Evolutionary conservation across 2,888 invertebrate genomes (phyloP), one percentile per base, ranked within the genome.

Genomic region (Hypselothyrea guttata): DNA sequence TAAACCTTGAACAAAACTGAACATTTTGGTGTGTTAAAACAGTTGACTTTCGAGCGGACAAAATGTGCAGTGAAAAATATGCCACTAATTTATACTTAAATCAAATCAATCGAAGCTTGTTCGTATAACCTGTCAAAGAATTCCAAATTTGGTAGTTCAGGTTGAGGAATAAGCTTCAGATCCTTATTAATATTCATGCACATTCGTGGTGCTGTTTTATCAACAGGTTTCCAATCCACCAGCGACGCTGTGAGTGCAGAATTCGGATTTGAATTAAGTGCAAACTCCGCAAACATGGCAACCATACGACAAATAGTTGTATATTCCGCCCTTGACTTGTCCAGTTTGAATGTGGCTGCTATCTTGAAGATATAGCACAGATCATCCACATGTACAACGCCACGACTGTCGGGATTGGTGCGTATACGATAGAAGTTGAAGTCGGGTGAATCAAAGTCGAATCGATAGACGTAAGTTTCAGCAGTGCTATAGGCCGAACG

Each of bases 391-490:
- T 89, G 89, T 2, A n/a, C 34, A 1, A 67, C 77, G 8, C 88
- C 89, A 0, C 61, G 66, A 0, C 49, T 38, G 1, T 61, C 68
- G 18, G 69, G 70, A 0, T 66, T 54, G 1, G 46, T 69, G 2
- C 83, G 70, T 9, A 81, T 56, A 7, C 88, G 84, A 56, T 84
- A 81, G 9, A 85, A 73, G 65, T 90, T 90, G 15, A 87, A 88
- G 40, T 76, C 72, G 2, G 77, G 68, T 0, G 90, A 90, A 59
- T 90, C 88, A 40, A 87, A 87, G 28, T 84, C 84, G 38, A 90
- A 90, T 9, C 89, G 84, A 52, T 88, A 89, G 0, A 89, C 47
- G 63, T 86, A 90, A 0, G 85, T 89, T 1, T 84, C 77, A 1
- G 84, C 85, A 7, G 51, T 40, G 4, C 75, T 61, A 31, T 79